phyloP scores from a whole-genome alignment of 2,113 vertebrate genomes.

The Ictalurus punctatus region DNA sequence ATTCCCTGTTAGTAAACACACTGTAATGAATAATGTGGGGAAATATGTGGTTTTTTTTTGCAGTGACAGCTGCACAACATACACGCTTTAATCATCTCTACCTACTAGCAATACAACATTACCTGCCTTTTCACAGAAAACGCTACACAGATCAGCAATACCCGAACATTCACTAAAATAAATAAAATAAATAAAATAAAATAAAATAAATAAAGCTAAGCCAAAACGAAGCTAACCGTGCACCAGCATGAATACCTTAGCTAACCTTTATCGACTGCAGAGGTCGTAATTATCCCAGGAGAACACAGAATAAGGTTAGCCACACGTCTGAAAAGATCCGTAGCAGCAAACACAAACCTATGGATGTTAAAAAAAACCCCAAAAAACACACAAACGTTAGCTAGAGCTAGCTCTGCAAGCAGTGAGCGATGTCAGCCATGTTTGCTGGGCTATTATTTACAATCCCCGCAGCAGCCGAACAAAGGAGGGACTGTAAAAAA shows the following conservation, averaged over 20 bases:
- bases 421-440: slow-evolving; percentile 81
- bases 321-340: not conserved
- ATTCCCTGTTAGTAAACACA: not conserved
- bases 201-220: not conserved
- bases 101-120: not conserved
- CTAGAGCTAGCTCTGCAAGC: slow-evolving; percentile 53
- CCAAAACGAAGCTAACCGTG: slow-evolving; percentile 23
- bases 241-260: slow-evolving; percentile 5
- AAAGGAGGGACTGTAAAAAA: slow-evolving; percentile 51
- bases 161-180: not conserved
- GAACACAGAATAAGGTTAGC: not conserved
- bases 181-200: not conserved
- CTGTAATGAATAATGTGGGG: not conserved
- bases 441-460: slow-evolving; percentile 70
- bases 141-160: not conserved
- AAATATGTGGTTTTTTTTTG: too few relatives aligned
- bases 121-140: not conserved
- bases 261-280: slow-evolving; percentile 22
- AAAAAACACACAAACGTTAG: slow-evolving; percentile 26
- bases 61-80: not conserved
- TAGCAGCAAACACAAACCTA: slow-evolving; percentile 15
- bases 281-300: slow-evolving; percentile 27
- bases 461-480: slow-evolving; percentile 64
- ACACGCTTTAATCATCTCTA: not conserved
- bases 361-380: not conserved